Conservation (phyloP, 2,797 vertebrate species). For the Gambelia wislizenii region DNA sequence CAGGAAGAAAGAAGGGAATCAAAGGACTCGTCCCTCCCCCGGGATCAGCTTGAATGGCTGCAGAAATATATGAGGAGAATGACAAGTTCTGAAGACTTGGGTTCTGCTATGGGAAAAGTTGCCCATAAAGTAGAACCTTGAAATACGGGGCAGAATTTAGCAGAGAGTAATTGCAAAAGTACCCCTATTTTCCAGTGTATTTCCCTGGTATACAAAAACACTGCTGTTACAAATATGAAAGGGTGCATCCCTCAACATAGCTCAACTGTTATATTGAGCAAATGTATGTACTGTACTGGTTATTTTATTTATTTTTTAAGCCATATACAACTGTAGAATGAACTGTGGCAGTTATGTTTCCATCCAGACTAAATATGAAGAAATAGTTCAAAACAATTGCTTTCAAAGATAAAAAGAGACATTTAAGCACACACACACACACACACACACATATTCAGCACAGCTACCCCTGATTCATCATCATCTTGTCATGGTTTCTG, state of each 20-base stretch:
- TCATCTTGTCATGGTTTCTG: neutral
- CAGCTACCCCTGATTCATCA: neutral
- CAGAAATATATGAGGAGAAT: neutral
- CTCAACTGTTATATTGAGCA: neutral
- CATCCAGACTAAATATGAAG: neutral
- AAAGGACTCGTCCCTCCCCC: neutral
- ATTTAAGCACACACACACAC: neutral
- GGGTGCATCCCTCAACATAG: neutral
- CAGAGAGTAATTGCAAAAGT: neutral
- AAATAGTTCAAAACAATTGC: neutral
- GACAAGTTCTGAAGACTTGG: too few relatives aligned
- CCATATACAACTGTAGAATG: neutral
- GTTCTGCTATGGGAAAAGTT: neutral
- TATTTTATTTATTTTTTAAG: neutral
- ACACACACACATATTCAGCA: neutral
- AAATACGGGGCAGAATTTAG: neutral
- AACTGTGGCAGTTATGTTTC: neutral
- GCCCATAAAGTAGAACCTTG: neutral
- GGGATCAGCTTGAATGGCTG: neutral
- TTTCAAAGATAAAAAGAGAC: neutral
- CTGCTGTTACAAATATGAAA: neutral
- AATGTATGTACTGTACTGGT: neutral
- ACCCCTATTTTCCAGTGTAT: neutral
- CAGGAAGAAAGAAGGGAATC: neutral
- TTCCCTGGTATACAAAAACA: neutral